Conservation (phyloP, 2,797 vertebrate species). For the Esox lucius region DNA sequence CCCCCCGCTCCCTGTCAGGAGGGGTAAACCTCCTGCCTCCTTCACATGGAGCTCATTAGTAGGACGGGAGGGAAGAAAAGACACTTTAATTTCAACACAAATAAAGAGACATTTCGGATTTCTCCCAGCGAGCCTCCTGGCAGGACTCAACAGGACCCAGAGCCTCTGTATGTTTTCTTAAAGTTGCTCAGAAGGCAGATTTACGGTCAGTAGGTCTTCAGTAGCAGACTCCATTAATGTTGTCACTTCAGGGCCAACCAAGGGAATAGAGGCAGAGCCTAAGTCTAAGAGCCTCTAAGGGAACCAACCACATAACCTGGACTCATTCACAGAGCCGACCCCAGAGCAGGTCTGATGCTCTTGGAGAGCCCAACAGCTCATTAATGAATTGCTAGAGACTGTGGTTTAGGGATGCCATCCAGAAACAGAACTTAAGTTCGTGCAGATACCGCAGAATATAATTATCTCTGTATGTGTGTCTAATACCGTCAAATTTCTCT, state of each 20-base stretch:
- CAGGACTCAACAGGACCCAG: conserved; percentile 39
- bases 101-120: conserved; percentile 74
- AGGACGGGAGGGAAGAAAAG: conserved; percentile 64
- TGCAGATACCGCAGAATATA: not conserved
- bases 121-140: conserved; percentile 62
- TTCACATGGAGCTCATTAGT: conserved; percentile 74
- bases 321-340: conserved; percentile 60
- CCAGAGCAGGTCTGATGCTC: conserved; percentile 61
- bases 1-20: conserved; percentile 65
- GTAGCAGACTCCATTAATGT: conserved; percentile 58
- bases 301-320: conserved; percentile 61
- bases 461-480: conserved; percentile 1
- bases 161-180: conserved; percentile 64
- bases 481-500: conserved; percentile 57
- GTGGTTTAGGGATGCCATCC: conserved; percentile 57
- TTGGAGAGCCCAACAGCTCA: conserved; percentile 64
- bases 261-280: conserved; percentile 31
- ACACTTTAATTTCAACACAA: conserved; percentile 76
- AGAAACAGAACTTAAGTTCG: conserved; percentile 32
- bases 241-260: conserved; percentile 64
- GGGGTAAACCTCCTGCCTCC: conserved; percentile 60
- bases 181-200: conserved; percentile 59
- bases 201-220: conserved; percentile 53
- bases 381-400: conserved; percentile 70
- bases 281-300: conserved; percentile 43